These are phyloP conservation scores for Condylostylus longicornis DNA, from an alignment of 1,140 invertebrate species.

Conservation along the genomic window DNA sequence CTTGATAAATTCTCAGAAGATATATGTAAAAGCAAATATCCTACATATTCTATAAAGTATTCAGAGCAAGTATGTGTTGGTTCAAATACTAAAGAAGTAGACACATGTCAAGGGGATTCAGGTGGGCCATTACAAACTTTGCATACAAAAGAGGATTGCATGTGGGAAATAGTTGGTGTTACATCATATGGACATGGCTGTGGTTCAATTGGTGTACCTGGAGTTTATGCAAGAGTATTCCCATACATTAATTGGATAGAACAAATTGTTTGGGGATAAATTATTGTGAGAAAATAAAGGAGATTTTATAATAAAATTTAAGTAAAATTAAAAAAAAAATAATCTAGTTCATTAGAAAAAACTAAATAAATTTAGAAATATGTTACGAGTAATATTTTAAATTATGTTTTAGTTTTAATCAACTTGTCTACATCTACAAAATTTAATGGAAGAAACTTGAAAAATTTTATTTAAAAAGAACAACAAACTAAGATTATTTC, in stretches of 20 bases:
- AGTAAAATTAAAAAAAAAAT: too few relatives aligned
- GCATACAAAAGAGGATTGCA: slow-evolving; percentile 16
- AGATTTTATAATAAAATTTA: too few relatives aligned
- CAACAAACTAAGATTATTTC: too few relatives aligned
- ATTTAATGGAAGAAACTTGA: too few relatives aligned
- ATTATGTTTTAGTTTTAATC: too few relatives aligned
- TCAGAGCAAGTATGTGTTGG: slow-evolving; percentile 49
- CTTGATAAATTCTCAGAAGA: slow-evolving; percentile 23
- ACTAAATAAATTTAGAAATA: too few relatives aligned
- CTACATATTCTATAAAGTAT: slow-evolving; percentile 7
- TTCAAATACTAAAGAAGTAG: slow-evolving; percentile 19
- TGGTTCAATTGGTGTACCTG: slow-evolving; percentile 15
- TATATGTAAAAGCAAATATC: slow-evolving; percentile 13
- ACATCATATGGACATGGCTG: slow-evolving; percentile 19
- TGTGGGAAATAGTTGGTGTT: slow-evolving; percentile 20
- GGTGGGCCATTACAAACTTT: slow-evolving; percentile 25
- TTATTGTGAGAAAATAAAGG: too few relatives aligned
- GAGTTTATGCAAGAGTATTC: slow-evolving; percentile 24
- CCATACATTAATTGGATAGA: slow-evolving; percentile 26
- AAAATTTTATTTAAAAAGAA: too few relatives aligned
- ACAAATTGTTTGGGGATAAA: slow-evolving; percentile 20
- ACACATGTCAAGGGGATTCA: slow-evolving; percentile 32
- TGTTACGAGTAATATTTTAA: too few relatives aligned
- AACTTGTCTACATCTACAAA: too few relatives aligned
- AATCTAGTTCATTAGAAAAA: too few relatives aligned